Evolutionary conservation across 1,140 invertebrate species (phyloP).

Genomic region (Mactra quadrangularis): DNA sequence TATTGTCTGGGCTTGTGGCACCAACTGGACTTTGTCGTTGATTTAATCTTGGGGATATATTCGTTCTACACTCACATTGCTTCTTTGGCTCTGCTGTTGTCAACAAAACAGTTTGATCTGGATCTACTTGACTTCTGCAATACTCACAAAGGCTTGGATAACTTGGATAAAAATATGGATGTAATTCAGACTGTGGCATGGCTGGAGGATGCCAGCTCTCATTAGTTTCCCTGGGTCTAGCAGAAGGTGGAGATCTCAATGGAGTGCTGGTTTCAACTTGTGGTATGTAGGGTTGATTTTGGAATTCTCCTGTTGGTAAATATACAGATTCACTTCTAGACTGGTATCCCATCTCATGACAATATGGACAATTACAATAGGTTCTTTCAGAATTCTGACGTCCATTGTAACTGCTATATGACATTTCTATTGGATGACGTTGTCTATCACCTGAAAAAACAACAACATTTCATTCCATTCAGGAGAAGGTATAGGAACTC

Average conservation of each 20-base stretch:
- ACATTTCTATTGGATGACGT: neutral
- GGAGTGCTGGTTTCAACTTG: neutral
- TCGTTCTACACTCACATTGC: neutral
- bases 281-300: neutral
- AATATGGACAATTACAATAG: neutral
- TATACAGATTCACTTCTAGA: neutral
- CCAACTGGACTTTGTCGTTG: neutral
- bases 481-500: neutral
- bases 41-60: too few species aligned
- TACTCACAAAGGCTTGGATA: neutral
- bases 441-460: neutral
- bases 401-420: neutral
- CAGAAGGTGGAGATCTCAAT: neutral
- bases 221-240: neutral
- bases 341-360: neutral
- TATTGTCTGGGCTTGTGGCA: neutral
- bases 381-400: neutral
- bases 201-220: neutral
- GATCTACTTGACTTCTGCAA: neutral
- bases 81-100: neutral
- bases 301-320: neutral
- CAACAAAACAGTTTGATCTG: slow-evolving; percentile 3
- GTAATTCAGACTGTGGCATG: too few species aligned
- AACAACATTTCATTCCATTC: neutral
- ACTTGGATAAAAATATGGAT: too few species aligned